Base-by-base conservation (phyloP, 2,888 invertebrate genomes). In the Limnephilus lunatus region DNA sequence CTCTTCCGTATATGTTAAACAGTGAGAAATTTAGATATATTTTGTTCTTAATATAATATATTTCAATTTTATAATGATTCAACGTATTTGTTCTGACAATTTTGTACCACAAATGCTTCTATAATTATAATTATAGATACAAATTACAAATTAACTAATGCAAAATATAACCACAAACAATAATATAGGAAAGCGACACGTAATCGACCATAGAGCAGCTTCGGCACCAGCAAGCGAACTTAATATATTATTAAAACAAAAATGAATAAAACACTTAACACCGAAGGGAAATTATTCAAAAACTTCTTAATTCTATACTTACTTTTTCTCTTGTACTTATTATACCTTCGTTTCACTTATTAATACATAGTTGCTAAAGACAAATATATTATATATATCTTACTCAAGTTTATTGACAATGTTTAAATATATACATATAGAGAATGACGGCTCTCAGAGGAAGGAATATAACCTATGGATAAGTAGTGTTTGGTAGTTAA, bases 161-260 rank as follows among this genome's bases (percentile, higher is more conserved):
- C 53, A 87, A 48, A 19, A 53, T 53, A 87, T 87, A 48, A 87
- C 48, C 31, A 87, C 53, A 87, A 48, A 87, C 53, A 87, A 48
- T 87, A 48, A 87, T 68, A n/a, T n/a, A 87, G 87, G 31, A 68
- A 87, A 31, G n/a, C 31, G 87, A 19, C 88, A 89, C 88, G n/a
- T 80, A 32, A 89, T n/a, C 80, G 39, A 19, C 44, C 39, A n/a
- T 80, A 89, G 88, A 14, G 81, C 80, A 14, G 81, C 80, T 9
- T 35, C 19, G 80, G 35, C 88, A 89, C 88, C 12, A 48, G 81
- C 80, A 89, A 30, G 88, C 88, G 19, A 80, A 89, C 39, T 68
- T 48, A 48, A 87, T 53, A n/a, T 48, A 31, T 31, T 35, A 86
- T 31, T 44, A 35, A 53, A 81, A 35, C 32, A 35, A 86, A n/a